Evolutionary conservation across 2,888 invertebrate genomes (phyloP).

Genomic region (Cerastis rubricosa): DNA sequence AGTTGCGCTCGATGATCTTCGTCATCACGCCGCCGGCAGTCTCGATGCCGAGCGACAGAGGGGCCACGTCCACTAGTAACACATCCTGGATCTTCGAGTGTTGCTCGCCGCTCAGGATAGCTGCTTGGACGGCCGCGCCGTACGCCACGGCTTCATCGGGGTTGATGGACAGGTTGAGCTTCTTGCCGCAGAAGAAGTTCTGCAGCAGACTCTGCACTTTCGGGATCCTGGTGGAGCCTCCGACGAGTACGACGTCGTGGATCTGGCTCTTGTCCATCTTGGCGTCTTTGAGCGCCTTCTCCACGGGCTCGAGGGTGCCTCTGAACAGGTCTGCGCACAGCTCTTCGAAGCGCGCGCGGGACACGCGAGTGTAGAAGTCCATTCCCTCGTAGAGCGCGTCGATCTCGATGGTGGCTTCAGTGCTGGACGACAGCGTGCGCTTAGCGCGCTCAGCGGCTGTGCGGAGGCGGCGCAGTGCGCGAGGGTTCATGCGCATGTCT

Average conservation of each 20-base stretch:
- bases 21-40: constrained; percentile 96
- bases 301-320: constrained; percentile 94
- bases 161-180: constrained; percentile 94
- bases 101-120: constrained; percentile 93
- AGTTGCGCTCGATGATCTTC: constrained; percentile 93
- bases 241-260: constrained; percentile 95
- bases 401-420: constrained; percentile 94
- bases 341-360: constrained; percentile 94
- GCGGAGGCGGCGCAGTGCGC: constrained; percentile 93
- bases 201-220: constrained; percentile 94
- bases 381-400: constrained; percentile 94
- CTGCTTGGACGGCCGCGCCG: constrained; percentile 94
- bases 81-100: constrained; percentile 94
- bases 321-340: constrained; percentile 93
- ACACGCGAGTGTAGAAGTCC: constrained; percentile 93
- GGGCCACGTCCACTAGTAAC: constrained; percentile 91
- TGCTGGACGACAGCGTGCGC: constrained; percentile 94
- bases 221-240: constrained; percentile 95
- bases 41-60: constrained; percentile 94
- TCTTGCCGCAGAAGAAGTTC: constrained; percentile 94
- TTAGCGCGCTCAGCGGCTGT: constrained; percentile 95
- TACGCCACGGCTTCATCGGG: constrained; percentile 96
- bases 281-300: constrained; percentile 94
- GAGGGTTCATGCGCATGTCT: constrained; percentile 92
- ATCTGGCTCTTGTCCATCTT: constrained; percentile 94